A percentile compares a stretch with the other conserved stretches of the same genome.
Evolutionary conservation across 2,113 vertebrate species (phyloP).

Genomic region (Donacobius atricapilla): DNA sequence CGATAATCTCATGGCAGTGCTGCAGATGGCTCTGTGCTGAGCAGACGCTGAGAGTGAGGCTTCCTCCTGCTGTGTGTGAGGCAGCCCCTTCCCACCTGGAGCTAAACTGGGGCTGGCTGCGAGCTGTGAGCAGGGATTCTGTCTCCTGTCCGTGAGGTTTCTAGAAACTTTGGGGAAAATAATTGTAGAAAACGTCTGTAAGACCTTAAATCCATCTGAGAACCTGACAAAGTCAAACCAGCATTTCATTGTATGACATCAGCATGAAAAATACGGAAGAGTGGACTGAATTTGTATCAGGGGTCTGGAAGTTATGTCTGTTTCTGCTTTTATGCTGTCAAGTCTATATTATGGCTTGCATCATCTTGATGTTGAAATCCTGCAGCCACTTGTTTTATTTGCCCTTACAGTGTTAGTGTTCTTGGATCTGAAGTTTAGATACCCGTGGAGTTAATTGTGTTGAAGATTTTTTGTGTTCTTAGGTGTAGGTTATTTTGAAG

Average conservation of each 20-base stretch:
- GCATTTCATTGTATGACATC: background rate
- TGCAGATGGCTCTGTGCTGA: background rate
- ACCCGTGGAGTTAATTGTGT: background rate
- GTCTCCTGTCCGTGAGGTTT: fast-evolving
- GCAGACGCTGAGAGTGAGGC: background rate
- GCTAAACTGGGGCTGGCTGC: background rate
- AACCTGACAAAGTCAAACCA: background rate
- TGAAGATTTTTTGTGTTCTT: background rate
- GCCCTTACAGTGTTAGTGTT: background rate
- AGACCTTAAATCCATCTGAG: background rate
- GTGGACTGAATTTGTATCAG: background rate
- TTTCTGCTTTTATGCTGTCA: background rate
- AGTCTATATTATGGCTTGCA: background rate
- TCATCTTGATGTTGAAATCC: background rate
- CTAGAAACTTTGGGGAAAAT: background rate
- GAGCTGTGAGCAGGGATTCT: fast-evolving
- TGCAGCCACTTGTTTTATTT: background rate
- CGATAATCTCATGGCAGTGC: background rate
- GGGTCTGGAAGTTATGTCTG: background rate
- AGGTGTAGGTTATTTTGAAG: background rate
- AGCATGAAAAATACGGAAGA: fast-evolving
- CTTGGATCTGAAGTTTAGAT: background rate
- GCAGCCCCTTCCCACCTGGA: background rate
- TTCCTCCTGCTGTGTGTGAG: background rate
- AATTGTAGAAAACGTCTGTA: background rate